Conservation (phyloP, 2,888 invertebrate genomes). For the Nezara viridula region DNA sequence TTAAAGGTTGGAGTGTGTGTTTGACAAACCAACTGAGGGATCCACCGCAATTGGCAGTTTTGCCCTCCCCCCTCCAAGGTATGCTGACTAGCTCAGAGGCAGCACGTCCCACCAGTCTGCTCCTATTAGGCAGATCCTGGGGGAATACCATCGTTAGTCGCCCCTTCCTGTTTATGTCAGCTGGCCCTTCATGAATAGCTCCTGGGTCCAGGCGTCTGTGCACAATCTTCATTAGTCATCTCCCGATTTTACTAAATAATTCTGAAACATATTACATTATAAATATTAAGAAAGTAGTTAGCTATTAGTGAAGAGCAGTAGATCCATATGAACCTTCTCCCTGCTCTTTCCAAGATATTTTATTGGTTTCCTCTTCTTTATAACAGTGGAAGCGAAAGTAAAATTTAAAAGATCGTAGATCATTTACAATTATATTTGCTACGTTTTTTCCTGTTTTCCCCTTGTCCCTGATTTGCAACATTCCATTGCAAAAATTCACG, state of each 20-base stretch:
- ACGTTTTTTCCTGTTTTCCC: too few species aligned
- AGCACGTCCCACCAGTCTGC: conserved; percentile 40
- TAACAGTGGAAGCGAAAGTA: too few species aligned
- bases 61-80: not conserved
- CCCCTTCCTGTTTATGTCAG: conserved; percentile 33
- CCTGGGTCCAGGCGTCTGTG: not conserved
- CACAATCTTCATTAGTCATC: not conserved
- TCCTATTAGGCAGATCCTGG: conserved; percentile 1
- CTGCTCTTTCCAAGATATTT: too few species aligned
- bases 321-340: too few species aligned
- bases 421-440: too few species aligned
- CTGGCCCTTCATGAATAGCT: conserved; percentile 17
- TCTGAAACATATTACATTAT: not conserved
- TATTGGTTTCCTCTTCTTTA: too few species aligned
- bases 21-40: conserved; percentile 52
- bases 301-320: too few species aligned
- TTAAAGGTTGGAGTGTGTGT: conserved; percentile 50
- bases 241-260: not conserved
- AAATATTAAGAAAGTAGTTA: not conserved
- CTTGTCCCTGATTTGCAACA: too few species aligned
- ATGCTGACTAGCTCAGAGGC: conserved; percentile 46
- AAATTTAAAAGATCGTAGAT: too few species aligned
- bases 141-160: conserved; percentile 21
- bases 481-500: too few species aligned
- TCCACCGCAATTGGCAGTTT: conserved; percentile 50